These are phyloP conservation scores for Tubiluchus corallicola DNA, from an alignment of 2,888 invertebrate genomes.

Conservation along the genomic window DNA sequence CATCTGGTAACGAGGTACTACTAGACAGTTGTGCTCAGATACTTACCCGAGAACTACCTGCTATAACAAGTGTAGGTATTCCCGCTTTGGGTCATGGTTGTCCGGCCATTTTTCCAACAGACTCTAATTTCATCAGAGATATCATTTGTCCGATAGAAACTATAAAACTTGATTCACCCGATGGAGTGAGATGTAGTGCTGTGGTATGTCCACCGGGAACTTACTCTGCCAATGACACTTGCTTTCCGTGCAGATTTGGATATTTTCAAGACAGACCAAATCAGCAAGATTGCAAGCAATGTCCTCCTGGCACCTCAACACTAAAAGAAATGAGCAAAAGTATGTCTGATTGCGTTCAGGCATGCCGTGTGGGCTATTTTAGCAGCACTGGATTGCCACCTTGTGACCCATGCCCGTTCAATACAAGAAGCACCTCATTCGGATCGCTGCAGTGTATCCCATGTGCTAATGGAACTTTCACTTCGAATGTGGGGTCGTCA, in stretches of 20 bases:
- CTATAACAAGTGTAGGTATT: too few relatives aligned
- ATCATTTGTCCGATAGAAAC: too few relatives aligned
- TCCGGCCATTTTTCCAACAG: too few relatives aligned
- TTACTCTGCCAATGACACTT: conserved; percentile 66
- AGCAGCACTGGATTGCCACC: conserved; percentile 65
- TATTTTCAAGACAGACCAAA: conserved; percentile 80
- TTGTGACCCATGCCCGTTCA: conserved; percentile 79
- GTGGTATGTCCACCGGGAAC: conserved; percentile 95
- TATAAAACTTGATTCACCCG: not conserved
- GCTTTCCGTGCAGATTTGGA: conserved; percentile 75
- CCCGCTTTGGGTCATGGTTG: too few relatives aligned
- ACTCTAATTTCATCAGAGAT: too few relatives aligned
- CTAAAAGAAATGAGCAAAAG: conserved; percentile 62
- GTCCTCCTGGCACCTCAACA: conserved; percentile 82
- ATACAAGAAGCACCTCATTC: conserved; percentile 42
- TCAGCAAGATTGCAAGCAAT: conserved; percentile 70
- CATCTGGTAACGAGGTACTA: too few relatives aligned
- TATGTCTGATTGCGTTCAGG: conserved; percentile 56
- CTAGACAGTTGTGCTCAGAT: too few relatives aligned
- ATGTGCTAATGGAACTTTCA: conserved; percentile 47
- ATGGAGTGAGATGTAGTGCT: conserved; percentile 29
- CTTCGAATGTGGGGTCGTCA: not conserved
- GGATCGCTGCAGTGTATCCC: conserved; percentile 51
- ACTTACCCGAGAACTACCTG: too few relatives aligned
- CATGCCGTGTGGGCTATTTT: not conserved